Conservation (phyloP, 1,140 invertebrate genomes). For the Artemia franciscana region DNA sequence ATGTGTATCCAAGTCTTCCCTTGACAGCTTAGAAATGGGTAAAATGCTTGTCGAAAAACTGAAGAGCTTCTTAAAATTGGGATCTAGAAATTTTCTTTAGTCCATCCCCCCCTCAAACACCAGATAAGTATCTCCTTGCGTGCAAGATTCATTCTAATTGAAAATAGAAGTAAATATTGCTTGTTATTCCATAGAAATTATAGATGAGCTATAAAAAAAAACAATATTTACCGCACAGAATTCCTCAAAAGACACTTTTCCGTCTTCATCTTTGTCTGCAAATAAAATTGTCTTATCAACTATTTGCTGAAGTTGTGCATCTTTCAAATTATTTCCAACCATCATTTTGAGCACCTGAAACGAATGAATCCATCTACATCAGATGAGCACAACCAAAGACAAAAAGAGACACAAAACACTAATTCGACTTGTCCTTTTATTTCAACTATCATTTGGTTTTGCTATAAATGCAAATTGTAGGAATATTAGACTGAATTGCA, state of each 20-base stretch:
- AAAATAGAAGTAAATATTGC: no score
- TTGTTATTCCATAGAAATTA: slow-evolving; percentile 97
- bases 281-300: slow-evolving; percentile 90
- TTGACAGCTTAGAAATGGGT: no score
- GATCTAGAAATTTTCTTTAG: no score
- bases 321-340: slow-evolving; percentile 89
- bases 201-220: slow-evolving; percentile 33
- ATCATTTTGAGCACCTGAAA: slow-evolving; percentile 92
- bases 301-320: slow-evolving; percentile 83
- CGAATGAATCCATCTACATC: slow-evolving; percentile 8
- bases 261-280: slow-evolving; percentile 87
- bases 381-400: not conserved
- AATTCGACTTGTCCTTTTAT: not conserved
- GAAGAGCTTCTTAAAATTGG: no score
- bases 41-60: no score
- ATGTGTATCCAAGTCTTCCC: no score
- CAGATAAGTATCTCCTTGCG: no score
- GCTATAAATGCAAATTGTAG: not conserved
- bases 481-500: no score
- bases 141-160: no score
- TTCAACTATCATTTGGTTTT: slow-evolving; percentile 1
- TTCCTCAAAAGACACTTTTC: slow-evolving; percentile 86
- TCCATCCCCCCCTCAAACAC: no score
- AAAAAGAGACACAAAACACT: no score
- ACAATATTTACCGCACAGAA: slow-evolving; percentile 39